Percentiles rank a stretch among this genome's conserved stretches.
phyloP scores from a whole-genome alignment of 2,797 vertebrate genomes.

The Fundulus diaphanus region DNA sequence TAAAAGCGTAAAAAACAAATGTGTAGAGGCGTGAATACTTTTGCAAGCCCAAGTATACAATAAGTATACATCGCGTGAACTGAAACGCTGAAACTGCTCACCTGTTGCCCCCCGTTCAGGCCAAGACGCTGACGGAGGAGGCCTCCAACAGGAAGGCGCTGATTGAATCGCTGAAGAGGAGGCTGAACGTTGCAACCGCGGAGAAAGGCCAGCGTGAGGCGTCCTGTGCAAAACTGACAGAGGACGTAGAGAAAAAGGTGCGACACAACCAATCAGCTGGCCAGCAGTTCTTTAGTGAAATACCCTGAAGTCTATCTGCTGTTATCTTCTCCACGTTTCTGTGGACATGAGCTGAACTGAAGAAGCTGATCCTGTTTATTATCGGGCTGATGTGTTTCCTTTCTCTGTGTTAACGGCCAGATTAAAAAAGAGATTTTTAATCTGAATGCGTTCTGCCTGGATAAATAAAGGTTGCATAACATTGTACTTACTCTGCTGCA shows the following conservation, averaged over 20 bases:
- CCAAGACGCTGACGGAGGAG: conserved; percentile 87
- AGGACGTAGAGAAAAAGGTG: conserved; percentile 91
- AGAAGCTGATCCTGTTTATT: not conserved
- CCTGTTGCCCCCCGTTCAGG: conserved; percentile 65
- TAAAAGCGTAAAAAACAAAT: not conserved
- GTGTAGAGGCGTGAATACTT: not conserved
- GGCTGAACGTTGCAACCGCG: conserved; percentile 83
- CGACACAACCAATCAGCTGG: not conserved
- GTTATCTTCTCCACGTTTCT: conserved; percentile 6
- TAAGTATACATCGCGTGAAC: too few relatives aligned
- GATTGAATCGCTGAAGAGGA: conserved; percentile 88
- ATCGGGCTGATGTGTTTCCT: not conserved
- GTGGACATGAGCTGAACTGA: too few relatives aligned
- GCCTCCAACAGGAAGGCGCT: conserved; percentile 87
- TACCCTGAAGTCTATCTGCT: not conserved
- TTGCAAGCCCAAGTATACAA: not conserved
- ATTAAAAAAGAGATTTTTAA: too few relatives aligned
- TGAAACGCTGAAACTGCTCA: not conserved
- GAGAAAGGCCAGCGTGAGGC: conserved; percentile 87
- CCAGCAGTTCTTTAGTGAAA: not conserved
- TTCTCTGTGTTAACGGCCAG: not conserved
- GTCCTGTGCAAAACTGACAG: conserved; percentile 83
- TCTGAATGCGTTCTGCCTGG: too few relatives aligned
- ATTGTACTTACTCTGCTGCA: not conserved
- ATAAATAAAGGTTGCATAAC: too few relatives aligned